Percentiles rank a stretch among this genome's conserved stretches.
Conservation (phyloP, 2,797 vertebrate species). For the Acridotheres tristis region DNA sequence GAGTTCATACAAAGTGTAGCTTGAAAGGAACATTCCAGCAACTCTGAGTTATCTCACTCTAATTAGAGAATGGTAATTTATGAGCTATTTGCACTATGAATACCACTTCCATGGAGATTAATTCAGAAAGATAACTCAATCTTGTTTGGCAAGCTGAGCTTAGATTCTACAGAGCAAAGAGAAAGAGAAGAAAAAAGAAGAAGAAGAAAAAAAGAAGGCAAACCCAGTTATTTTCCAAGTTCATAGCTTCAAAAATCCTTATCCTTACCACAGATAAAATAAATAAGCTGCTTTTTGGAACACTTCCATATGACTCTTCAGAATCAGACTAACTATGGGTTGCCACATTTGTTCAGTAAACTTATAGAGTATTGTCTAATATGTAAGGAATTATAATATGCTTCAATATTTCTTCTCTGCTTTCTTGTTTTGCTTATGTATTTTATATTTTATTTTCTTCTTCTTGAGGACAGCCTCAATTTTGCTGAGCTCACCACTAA, state of each 20-base stretch:
- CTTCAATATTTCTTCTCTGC: neutral
- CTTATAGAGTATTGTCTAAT: neutral
- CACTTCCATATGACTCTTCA: neutral
- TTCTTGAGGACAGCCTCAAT: neutral
- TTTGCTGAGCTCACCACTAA: neutral
- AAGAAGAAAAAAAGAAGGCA: neutral
- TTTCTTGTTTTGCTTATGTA: neutral
- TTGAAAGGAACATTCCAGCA: conserved; percentile 37
- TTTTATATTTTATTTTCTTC: neutral
- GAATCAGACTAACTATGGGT: neutral
- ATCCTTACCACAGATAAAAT: neutral
- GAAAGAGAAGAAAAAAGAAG: neutral
- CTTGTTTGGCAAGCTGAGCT: neutral
- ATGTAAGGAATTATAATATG: neutral
- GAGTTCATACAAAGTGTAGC: conserved; percentile 27
- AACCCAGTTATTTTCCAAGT: neutral
- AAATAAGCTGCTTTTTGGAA: neutral
- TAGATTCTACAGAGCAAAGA: neutral
- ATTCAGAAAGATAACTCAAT: neutral
- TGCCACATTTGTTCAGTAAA: neutral
- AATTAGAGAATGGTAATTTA: conserved; percentile 27
- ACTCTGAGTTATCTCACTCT: neutral
- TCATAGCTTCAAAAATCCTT: neutral
- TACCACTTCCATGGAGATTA: neutral
- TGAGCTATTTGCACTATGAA: neutral